phyloP scores from a whole-genome alignment of 2,797 vertebrate species.

The Echiichthys vipera region DNA sequence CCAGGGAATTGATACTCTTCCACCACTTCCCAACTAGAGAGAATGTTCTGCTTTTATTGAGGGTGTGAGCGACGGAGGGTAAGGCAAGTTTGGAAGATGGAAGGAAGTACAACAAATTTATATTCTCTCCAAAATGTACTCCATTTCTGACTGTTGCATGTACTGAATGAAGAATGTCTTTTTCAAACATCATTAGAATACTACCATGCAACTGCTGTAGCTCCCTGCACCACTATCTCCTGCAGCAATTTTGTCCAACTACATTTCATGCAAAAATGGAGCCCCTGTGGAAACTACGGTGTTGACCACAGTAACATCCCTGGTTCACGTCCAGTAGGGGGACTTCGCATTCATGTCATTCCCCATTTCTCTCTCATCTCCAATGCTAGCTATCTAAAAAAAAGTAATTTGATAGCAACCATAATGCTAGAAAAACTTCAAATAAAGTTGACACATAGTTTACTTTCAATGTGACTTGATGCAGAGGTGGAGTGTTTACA shows the following conservation, averaged over 20 bases:
- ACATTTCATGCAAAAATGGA: not conserved
- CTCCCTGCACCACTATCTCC: too few species aligned
- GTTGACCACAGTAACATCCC: not conserved
- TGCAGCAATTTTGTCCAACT: not conserved
- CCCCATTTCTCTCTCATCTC: not conserved
- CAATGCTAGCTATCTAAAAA: not conserved
- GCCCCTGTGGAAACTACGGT: not conserved
- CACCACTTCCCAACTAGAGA: not conserved
- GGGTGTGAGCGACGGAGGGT: not conserved
- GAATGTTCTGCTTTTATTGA: slow-evolving; percentile 20
- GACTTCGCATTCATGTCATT: not conserved
- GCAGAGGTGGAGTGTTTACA: too few species aligned
- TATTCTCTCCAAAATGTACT: not conserved
- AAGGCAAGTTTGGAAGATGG: not conserved
- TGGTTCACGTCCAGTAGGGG: not conserved
- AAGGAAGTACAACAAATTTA: not conserved
- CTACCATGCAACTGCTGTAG: not conserved
- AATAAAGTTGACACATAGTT: not conserved
- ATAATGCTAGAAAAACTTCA: not conserved
- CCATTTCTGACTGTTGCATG: not conserved
- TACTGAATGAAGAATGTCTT: not conserved
- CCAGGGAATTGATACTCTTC: slow-evolving; percentile 35
- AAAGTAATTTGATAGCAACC: not conserved
- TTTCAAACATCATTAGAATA: not conserved
- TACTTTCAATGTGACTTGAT: not conserved